Percentiles rank a stretch among this genome's conserved stretches.
phyloP scores from a whole-genome alignment of 35 echinoderm and acorn worm genomes.

The Chiridota heheva region DNA sequence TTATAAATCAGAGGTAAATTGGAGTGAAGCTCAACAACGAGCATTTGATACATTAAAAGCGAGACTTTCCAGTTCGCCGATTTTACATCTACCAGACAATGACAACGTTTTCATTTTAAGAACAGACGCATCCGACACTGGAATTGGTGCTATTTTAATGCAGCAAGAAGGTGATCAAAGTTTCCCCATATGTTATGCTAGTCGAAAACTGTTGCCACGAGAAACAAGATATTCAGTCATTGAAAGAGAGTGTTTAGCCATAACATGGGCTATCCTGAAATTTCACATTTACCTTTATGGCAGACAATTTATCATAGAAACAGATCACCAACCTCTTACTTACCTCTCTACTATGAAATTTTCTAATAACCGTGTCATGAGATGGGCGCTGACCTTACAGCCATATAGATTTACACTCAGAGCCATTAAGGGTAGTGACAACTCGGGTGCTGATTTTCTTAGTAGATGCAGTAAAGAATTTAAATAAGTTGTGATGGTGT shows the following conservation, averaged over 20 bases:
- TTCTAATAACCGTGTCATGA: slow-evolving; percentile 12
- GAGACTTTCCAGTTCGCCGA: slow-evolving; percentile 34
- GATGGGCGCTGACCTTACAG: slow-evolving; percentile 38
- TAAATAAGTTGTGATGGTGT: too few species aligned
- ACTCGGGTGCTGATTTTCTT: slow-evolving; percentile 29
- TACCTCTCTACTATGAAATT: slow-evolving; percentile 19
- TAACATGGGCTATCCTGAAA: slow-evolving; percentile 39
- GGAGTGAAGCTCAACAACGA: slow-evolving; percentile 33
- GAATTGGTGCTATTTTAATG: slow-evolving; percentile 51
- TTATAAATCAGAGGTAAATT: too few species aligned
- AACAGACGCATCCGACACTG: slow-evolving; percentile 60
- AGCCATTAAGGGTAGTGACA: slow-evolving; percentile 30
- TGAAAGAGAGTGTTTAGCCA: slow-evolving; percentile 22
- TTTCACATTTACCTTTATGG: slow-evolving; percentile 42
- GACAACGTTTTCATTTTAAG: slow-evolving; percentile 30
- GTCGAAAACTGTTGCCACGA: slow-evolving; percentile 50
- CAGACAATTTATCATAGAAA: slow-evolving; percentile 32
- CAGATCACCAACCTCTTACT: slow-evolving; percentile 25
- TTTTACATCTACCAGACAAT: slow-evolving; percentile 43
- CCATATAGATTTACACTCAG: slow-evolving; percentile 20
- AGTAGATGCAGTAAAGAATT: too few species aligned
- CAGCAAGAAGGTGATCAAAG: slow-evolving; percentile 23
- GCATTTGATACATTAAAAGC: slow-evolving; percentile 58
- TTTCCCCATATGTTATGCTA: slow-evolving; percentile 57
- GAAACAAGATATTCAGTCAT: slow-evolving; percentile 14